Evolutionary conservation across 2,888 invertebrate genomes (phyloP), one percentile per base, ranked within the genome.

Genomic region (Polydesmus complanatus): DNA sequence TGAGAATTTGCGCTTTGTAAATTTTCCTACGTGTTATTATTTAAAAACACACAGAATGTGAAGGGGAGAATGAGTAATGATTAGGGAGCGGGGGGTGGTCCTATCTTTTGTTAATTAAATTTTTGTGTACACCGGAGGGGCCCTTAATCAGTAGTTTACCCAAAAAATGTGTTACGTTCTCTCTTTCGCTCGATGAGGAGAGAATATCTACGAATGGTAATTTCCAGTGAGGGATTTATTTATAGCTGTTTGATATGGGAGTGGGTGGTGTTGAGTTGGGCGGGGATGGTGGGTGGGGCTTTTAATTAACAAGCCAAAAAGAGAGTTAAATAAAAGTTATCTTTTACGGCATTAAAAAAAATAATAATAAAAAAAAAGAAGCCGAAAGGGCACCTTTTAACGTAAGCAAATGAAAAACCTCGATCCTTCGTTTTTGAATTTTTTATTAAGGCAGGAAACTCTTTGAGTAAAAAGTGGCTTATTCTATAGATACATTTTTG

Each of bases 31-130:
- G n/a, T n/a, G n/a, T n/a, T n/a, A n/a, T n/a, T n/a, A n/a, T n/a
- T n/a, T n/a, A n/a, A n/a, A n/a, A n/a, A n/a, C n/a, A n/a, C n/a
- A n/a, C n/a, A n/a, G 37, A 37, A 8, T 37, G 14, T 37, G 14
- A 51, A 21, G 22, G 27, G 56, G 2, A 14, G 52, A 53, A 58
- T 58, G 53, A 58, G 51, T 58, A 53, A 58, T 53, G 53, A 53
- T 53, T 58, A 19, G 50, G 52, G 37, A 5, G n/a, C n/a, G n/a
- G n/a, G n/a, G n/a, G 5, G 37, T 5, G 37, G 53, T 11, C 26
- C 58, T 53, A 58, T 58, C 58, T 58, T 58, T 58, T 58, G 58
- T 58, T 58, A 58, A 58, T 58, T 58, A 58, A 58, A 58, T 58
- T 58, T 49, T 58, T 58, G 58, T 58, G 58, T 58, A 58, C 58